Percentiles rank a stretch among this genome's conserved stretches.
Evolutionary conservation across 2,888 invertebrate species (phyloP).

Genomic region (Argyra leucocephala): DNA sequence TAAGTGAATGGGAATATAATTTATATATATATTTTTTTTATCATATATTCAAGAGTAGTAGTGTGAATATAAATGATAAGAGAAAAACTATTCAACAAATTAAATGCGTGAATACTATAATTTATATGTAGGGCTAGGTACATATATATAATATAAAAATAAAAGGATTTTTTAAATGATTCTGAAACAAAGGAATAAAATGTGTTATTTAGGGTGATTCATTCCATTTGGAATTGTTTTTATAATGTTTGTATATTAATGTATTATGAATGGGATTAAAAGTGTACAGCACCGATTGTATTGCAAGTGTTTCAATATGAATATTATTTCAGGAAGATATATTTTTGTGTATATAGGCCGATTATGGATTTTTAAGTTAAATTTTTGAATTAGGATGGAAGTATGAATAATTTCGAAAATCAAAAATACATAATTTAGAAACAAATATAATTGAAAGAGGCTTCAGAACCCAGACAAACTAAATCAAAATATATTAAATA

Average conservation of each 20-base stretch:
- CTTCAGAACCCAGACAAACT: too few species aligned
- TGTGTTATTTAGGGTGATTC: background rate
- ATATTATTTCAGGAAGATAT: background rate
- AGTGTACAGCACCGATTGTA: background rate
- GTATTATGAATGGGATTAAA: background rate
- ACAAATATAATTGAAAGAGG: too few species aligned
- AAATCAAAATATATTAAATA: too few species aligned
- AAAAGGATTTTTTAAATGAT: background rate
- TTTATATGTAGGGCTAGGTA: background rate
- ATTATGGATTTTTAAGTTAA: background rate
- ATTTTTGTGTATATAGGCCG: background rate
- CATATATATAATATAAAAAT: background rate
- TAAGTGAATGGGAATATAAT: too few species aligned
- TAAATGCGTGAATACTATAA: too few species aligned
- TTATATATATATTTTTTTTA: too few species aligned
- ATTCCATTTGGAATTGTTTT: background rate
- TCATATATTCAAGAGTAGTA: background rate
- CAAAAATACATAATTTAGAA: too few species aligned
- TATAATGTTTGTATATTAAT: background rate
- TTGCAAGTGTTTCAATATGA: background rate
- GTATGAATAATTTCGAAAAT: too few species aligned
- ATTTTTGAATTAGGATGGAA: too few species aligned
- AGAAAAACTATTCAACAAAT: too few species aligned
- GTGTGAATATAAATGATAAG: background rate
- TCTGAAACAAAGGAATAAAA: background rate